Base-by-base conservation (phyloP, 2,888 invertebrate genomes). In the Rhingia campestris region DNA sequence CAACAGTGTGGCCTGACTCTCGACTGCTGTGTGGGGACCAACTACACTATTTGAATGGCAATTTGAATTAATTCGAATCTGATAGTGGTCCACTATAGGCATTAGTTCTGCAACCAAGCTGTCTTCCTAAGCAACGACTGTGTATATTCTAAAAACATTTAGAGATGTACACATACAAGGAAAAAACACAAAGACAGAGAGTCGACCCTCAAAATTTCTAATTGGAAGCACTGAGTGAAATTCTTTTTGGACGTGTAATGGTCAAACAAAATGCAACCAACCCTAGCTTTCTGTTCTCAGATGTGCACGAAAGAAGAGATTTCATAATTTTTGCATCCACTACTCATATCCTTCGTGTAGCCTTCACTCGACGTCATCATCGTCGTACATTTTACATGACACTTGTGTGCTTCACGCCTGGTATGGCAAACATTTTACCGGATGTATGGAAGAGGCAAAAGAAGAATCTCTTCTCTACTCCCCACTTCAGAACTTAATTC, bases 321-420 rank as follows among this genome's bases (percentile, higher is more conserved):
- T 81, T 81, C 63, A 64, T 74, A 69, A 74, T 77, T 79, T 79
- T 51, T 64, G 33, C 82, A 74, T 70, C 59, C 61, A 63, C 37
- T 54, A 22, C 45, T 53, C 22, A 10, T 30, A 14, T 64, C 39
- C 4, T 12, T 14, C 45, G 35, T 41, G 51, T 70, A 80, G 54
- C 70, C 74, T 84, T 84, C 74, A 61, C 70, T 75, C 66, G 22
- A 2, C 22, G 22, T 41, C 41, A n/a, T 9, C 10, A 22, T 47
- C 47, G 53, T 72, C 59, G 32, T 79, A 73, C 66, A 75, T 79
- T 69, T 70, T 80, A 84, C 75, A 84, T 84, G 84, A 84, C 84
- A 84, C 84, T 84, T 84, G 84, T 81, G 80, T 80, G 84, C 80
- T 84, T 80, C 70, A 84, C 79, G 84, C 84, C 70, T 79, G 80